Percentiles rank a stretch among this genome's conserved stretches.
phyloP scores from a whole-genome alignment of 30 jellyfish, hydroid and myxozoan species.

The Mastigias papua region DNA sequence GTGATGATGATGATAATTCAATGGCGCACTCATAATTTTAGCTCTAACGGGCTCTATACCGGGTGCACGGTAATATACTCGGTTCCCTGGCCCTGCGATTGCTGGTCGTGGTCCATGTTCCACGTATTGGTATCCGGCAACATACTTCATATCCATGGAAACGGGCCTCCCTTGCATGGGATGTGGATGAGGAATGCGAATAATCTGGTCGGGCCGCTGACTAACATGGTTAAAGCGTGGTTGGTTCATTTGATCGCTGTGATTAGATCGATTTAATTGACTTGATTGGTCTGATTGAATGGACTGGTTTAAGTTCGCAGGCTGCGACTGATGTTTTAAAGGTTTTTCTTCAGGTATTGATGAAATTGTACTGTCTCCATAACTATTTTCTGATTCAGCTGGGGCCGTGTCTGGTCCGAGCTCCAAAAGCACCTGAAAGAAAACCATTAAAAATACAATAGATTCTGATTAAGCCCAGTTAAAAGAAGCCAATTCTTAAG shows the following conservation, averaged over 20 bases:
- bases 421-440: constrained; percentile 80
- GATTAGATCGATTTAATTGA: constrained; percentile 45
- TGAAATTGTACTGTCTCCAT: constrained; percentile 70
- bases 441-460: no score
- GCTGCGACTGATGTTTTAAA: constrained; percentile 22
- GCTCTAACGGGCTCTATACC: constrained; percentile 48
- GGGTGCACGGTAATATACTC: constrained; percentile 31
- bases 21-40: constrained; percentile 30
- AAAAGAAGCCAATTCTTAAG: no score
- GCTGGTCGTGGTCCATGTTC: constrained; percentile 85
- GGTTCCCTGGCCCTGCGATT: constrained; percentile 50
- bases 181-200: constrained; percentile 50
- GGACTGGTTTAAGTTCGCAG: constrained; percentile 57
- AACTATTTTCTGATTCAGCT: constrained; percentile 75
- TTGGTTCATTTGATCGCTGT: constrained; percentile 53
- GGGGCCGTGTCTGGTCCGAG: constrained; percentile 95
- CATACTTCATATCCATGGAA: constrained; percentile 68
- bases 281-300: constrained; percentile 57
- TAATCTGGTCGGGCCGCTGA: constrained; percentile 34
- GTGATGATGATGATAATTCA: constrained; percentile 62
- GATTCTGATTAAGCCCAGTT: no score
- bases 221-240: constrained; percentile 42
- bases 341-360: constrained; percentile 66
- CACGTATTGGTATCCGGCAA: constrained; percentile 76
- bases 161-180: constrained; percentile 63